phyloP scores from a whole-genome alignment of 2,113 vertebrate genomes.

The Neolamprologus sp. region DNA sequence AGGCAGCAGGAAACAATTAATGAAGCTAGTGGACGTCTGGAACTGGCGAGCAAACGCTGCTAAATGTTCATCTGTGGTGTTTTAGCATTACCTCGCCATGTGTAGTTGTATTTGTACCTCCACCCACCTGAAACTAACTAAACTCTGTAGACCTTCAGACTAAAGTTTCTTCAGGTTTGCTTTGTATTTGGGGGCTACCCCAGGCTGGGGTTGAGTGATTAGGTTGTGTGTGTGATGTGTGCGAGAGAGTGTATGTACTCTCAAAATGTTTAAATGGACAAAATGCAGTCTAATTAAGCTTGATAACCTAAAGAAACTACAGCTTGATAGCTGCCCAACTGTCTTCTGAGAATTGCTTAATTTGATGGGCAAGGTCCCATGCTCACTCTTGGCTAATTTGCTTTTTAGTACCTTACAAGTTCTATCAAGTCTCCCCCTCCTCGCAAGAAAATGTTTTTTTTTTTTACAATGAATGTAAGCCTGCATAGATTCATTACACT shows the following conservation, averaged over 20 bases:
- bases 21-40: neutral
- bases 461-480: neutral
- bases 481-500: slow-evolving; percentile 2
- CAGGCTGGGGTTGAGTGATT: neutral
- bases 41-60: neutral
- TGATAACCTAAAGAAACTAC: slow-evolving; percentile 7
- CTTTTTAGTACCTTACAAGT: slow-evolving; percentile 23
- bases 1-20: slow-evolving; percentile 22
- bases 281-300: slow-evolving; percentile 30
- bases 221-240: neutral
- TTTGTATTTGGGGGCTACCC: neutral
- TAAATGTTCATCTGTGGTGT: neutral
- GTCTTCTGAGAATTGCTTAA: slow-evolving; percentile 41
- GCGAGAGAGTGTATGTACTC: neutral
- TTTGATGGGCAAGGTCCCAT: slow-evolving; percentile 38
- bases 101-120: neutral
- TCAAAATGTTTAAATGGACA: slow-evolving; percentile 14
- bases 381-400: slow-evolving; percentile 21
- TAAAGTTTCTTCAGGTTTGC: neutral
- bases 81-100: neutral
- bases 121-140: neutral
- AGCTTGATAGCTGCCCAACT: neutral
- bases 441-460: neutral
- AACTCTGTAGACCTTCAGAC: neutral
- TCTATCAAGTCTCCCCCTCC: slow-evolving; percentile 7